Conservation (phyloP, 2,113 vertebrate genomes). For the Collichthys lucidus region DNA sequence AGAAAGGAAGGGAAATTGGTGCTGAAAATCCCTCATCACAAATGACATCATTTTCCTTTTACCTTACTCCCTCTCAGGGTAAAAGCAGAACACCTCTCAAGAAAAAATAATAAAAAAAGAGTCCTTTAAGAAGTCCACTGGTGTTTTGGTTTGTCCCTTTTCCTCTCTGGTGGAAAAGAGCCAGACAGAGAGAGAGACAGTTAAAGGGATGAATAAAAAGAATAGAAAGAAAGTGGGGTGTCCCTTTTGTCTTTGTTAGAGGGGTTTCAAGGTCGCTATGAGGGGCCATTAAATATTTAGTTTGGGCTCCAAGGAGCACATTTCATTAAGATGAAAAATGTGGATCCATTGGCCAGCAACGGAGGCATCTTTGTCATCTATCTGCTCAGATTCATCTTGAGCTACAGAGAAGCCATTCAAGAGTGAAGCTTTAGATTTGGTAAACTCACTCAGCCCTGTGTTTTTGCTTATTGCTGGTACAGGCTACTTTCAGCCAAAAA, state of each 20-base stretch:
- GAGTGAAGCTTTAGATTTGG: slow-evolving; percentile 20
- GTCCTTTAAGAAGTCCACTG: slow-evolving; percentile 27
- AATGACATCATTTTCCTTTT: slow-evolving; percentile 33
- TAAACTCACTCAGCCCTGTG: slow-evolving; percentile 25
- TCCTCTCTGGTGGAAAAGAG: slow-evolving; percentile 2
- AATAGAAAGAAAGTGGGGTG: slow-evolving; percentile 30
- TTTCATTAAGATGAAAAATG: slow-evolving; percentile 81
- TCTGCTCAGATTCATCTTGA: slow-evolving; percentile 57
- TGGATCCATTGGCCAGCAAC: slow-evolving; percentile 50
- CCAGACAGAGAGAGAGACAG: neutral
- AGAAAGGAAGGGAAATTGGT: slow-evolving; percentile 41
- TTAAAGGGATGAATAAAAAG: slow-evolving; percentile 26
- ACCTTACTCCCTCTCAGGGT: slow-evolving; percentile 19
- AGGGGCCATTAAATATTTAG: slow-evolving; percentile 80
- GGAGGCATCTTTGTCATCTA: slow-evolving; percentile 58
- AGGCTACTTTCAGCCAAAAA: slow-evolving; percentile 36
- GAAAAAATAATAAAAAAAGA: neutral
- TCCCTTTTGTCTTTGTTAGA: slow-evolving; percentile 61
- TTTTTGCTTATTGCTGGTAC: slow-evolving; percentile 39
- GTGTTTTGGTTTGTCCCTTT: slow-evolving; percentile 15
- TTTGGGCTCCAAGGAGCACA: slow-evolving; percentile 63
- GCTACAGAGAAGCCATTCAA: slow-evolving; percentile 19
- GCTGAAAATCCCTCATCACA: slow-evolving; percentile 34
- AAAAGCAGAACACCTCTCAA: slow-evolving; percentile 8
- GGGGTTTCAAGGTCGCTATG: slow-evolving; percentile 66